A percentile compares a stretch with the other conserved stretches of the same genome.
These are phyloP conservation scores for Actinostola sp. DNA, from an alignment of 92 coral and sea anemone genomes.

Conservation along the genomic window DNA sequence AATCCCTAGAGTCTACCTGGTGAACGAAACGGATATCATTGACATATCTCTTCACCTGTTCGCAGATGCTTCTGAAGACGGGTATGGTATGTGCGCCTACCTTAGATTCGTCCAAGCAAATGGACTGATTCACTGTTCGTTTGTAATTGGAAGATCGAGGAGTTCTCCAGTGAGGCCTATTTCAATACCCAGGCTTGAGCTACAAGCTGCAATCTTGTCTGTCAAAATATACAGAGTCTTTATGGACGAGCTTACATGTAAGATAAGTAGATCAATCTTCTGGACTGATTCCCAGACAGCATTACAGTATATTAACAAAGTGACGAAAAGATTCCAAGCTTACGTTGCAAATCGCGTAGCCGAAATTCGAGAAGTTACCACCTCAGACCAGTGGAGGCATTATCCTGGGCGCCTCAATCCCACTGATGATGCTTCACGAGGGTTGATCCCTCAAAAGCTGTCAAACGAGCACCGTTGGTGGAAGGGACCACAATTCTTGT, in stretches of 20 bases:
- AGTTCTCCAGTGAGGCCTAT: too few species aligned
- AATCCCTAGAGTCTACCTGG: too few species aligned
- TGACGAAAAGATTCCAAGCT: slow-evolving; percentile 35
- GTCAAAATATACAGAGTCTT: slow-evolving; percentile 29
- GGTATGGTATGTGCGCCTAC: too few species aligned
- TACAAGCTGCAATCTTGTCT: slow-evolving; percentile 15
- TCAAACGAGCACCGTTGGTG: too few species aligned
- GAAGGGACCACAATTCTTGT: too few species aligned
- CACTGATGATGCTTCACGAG: slow-evolving; percentile 45
- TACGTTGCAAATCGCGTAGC: slow-evolving; percentile 52
- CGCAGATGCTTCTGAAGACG: too few species aligned
- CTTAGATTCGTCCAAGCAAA: too few species aligned
- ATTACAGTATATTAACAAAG: slow-evolving; percentile 44
- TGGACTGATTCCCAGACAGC: slow-evolving; percentile 40
- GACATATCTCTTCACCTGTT: too few species aligned
- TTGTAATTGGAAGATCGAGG: too few species aligned
- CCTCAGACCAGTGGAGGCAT: slow-evolving; percentile 42
- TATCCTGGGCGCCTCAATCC: slow-evolving; percentile 38
- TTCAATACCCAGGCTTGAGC: background rate
- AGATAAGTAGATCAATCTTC: slow-evolving; percentile 28
- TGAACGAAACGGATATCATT: too few species aligned
- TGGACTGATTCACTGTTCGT: too few species aligned
- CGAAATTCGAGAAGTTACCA: slow-evolving; percentile 33
- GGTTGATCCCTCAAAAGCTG: too few species aligned
- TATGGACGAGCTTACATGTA: slow-evolving; percentile 23